These are phyloP conservation scores for Temnopleurus reevesii DNA, from an alignment of 53 echinoderm and acorn worm genomes.

Conservation along the genomic window DNA sequence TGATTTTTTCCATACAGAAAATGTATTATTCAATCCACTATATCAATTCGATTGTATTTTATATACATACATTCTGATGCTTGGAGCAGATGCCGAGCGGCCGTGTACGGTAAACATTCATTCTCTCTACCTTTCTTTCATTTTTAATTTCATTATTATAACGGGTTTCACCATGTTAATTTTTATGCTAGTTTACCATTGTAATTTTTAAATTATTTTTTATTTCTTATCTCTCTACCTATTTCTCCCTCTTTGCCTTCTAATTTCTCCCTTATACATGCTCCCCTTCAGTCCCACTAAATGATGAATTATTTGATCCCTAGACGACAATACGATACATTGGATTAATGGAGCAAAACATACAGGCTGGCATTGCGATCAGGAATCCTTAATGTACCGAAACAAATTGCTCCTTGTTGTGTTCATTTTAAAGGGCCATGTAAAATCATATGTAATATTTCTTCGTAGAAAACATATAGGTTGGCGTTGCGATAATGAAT, in stretches of 20 bases:
- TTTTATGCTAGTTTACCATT: no score
- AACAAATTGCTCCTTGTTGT: neutral
- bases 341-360: neutral
- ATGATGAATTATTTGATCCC: neutral
- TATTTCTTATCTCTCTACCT: neutral
- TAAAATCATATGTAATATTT: neutral
- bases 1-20: no score
- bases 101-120: no score
- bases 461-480: no score
- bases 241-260: neutral
- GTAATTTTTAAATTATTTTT: neutral
- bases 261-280: neutral
- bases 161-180: no score
- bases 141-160: no score
- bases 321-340: neutral
- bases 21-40: no score
- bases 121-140: no score
- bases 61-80: no score
- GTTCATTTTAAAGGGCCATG: neutral
- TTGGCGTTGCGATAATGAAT: no score
- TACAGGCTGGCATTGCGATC: neutral
- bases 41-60: no score
- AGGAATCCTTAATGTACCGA: neutral
- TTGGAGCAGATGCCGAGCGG: no score
- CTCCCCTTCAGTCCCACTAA: constrained; percentile 3